Conservation (phyloP, 2,113 vertebrate species). For the Gnathonemus echidnorhynchus region DNA sequence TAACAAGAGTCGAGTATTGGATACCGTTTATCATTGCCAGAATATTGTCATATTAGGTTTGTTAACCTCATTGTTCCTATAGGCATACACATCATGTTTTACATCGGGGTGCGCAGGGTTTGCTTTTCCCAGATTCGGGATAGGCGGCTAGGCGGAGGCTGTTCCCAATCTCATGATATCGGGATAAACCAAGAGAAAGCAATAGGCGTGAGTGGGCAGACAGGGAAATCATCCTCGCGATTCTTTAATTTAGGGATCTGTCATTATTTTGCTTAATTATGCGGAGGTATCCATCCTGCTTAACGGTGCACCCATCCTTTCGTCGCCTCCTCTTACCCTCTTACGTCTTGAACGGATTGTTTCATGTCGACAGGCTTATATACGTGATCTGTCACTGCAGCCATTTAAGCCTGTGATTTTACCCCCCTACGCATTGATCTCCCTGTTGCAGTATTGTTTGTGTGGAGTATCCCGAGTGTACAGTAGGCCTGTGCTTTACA, state of each 20-base stretch:
- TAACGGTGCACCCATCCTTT: neutral
- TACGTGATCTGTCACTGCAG: neutral
- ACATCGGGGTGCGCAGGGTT: neutral
- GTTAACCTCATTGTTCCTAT: neutral
- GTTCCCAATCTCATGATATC: neutral
- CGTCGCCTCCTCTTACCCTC: neutral
- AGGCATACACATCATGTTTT: neutral
- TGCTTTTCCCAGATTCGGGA: neutral
- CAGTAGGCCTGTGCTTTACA: neutral
- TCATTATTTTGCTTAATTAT: slow-evolving; percentile 31
- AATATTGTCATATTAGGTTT: neutral
- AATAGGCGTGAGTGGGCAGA: neutral
- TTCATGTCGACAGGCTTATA: neutral
- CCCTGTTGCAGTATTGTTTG: neutral
- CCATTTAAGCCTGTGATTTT: neutral
- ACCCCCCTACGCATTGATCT: neutral
- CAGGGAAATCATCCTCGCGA: neutral
- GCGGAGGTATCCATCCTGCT: slow-evolving; percentile 35
- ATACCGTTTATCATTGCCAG: neutral
- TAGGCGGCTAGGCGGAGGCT: slow-evolving; percentile 11
- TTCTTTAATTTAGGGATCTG: slow-evolving; percentile 34
- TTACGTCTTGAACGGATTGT: neutral
- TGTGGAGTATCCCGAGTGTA: neutral
- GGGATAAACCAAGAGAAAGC: neutral
- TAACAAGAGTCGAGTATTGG: neutral